Evolutionary conservation across 2,888 invertebrate genomes (phyloP).

Genomic region (Hypselothyrea guttata): DNA sequence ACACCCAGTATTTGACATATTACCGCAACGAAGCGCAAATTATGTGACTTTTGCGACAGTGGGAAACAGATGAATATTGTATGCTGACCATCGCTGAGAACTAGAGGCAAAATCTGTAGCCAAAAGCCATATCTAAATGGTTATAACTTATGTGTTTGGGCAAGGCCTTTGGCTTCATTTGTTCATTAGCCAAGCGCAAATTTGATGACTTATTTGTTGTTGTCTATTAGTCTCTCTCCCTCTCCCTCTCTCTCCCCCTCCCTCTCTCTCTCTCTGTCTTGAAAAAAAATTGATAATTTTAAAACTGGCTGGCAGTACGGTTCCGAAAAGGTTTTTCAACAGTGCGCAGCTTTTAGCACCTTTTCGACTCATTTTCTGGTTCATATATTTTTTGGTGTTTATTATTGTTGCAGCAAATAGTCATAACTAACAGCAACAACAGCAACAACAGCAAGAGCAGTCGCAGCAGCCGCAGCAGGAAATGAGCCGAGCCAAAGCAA

Average conservation of each 20-base stretch:
- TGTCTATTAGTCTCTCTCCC: conserved; percentile 33
- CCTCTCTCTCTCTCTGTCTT: conserved; percentile 8
- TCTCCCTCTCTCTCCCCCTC: too few relatives aligned
- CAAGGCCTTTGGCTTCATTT: conserved; percentile 53
- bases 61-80: too few relatives aligned
- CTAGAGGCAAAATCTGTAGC: conserved; percentile 5
- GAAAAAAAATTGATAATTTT: conserved; percentile 52
- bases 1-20: conserved; percentile 10
- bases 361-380: conserved; percentile 40
- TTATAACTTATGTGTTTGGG: conserved; percentile 5
- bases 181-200: conserved; percentile 50
- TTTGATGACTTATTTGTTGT: conserved; percentile 48
- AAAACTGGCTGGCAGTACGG: conserved; percentile 41
- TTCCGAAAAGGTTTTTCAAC: conserved; percentile 18
- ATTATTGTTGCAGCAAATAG: conserved; percentile 60
- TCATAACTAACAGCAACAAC: conserved; percentile 15
- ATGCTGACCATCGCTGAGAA: conserved; percentile 32
- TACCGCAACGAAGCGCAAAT: conserved; percentile 38
- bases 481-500: conserved; percentile 56
- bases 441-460: conserved; percentile 16
- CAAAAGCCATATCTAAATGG: neutral
- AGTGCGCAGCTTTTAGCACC: conserved; percentile 57
- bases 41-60: conserved; percentile 38
- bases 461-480: conserved; percentile 46
- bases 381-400: conserved; percentile 33